Base-by-base conservation (phyloP, 2,797 vertebrate species). In the Hephaestus fuliginosus region DNA sequence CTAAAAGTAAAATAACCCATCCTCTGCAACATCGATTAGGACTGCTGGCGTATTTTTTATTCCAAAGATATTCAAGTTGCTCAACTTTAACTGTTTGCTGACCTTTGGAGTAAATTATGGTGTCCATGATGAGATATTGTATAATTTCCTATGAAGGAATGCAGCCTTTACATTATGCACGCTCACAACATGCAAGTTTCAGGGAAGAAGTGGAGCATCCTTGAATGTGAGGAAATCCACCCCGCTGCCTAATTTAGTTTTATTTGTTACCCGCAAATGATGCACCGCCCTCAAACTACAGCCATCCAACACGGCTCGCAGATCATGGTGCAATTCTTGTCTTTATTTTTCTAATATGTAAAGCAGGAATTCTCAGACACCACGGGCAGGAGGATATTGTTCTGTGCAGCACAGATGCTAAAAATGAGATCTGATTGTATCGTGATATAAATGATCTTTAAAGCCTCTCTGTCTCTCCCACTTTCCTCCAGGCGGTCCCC, bases 381-480 rank as follows among this genome's bases (percentile, higher is more conserved):
- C 15, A 18, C 30, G 5, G 46, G 10, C 3, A 67, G 51, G 66
- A 48, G 49, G 55, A 52, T 39, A 18, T 74, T 48, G 11, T 68
- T 33, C 25, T 68, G 43, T 79, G 68, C 7, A 39, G 44, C 6
- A 14, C 65, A 28, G 68, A 68, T n/a, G 61, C 74, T 62, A 11
- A 79, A 84, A 75, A 30, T 56, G 28, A 15, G 4, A 67, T 51
- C 44, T 33, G 52, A 81, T 80, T 83, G 80, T 75, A 76, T 80
- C 30, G 30, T 76, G 43, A 41, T 75, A 52, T 2, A 30, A 22
- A 60, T 41, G 13, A 11, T 73, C 56, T 25, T 74, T 30, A n/a
- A 58, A 68, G 49, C 39, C 61, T 41, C 66, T 30, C 36, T 65
- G 49, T 44, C 61, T 41, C 66, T 30, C 36, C 68, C 55, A 25